A percentile compares a stretch with the other conserved stretches of the same genome.
phyloP scores from a whole-genome alignment of 2,113 vertebrate genomes.

The Pseudorhombus dupliciocellatus region DNA sequence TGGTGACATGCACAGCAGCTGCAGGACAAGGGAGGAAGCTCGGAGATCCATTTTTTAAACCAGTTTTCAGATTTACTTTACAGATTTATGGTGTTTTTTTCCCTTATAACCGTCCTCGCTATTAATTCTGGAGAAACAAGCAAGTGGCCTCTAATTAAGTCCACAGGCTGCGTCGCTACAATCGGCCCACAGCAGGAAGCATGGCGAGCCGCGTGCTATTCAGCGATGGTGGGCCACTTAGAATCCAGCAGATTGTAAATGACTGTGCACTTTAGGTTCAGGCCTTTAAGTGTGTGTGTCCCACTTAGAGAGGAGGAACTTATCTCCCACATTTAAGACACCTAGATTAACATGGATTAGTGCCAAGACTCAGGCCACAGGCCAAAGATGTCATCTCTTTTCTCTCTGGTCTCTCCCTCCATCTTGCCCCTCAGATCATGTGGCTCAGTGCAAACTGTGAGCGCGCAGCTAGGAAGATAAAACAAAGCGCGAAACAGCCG shows the following conservation, averaged over 20 bases:
- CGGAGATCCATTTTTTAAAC: neutral
- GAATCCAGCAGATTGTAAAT: slow-evolving; percentile 41
- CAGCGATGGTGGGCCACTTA: slow-evolving; percentile 27
- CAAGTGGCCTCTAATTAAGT: neutral
- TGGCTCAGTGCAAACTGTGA: slow-evolving; percentile 7
- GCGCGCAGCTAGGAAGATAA: slow-evolving; percentile 1
- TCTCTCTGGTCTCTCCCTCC: slow-evolving; percentile 27
- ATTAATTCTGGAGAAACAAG: neutral
- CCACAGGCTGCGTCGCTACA: neutral
- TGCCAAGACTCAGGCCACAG: slow-evolving; percentile 68
- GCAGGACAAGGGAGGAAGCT: neutral
- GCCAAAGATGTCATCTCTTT: slow-evolving; percentile 69
- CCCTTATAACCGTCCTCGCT: neutral
- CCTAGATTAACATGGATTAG: slow-evolving; percentile 81
- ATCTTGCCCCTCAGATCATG: slow-evolving; percentile 20
- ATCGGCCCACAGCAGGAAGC: neutral
- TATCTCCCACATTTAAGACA: slow-evolving; percentile 77
- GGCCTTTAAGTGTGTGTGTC: slow-evolving; percentile 67
- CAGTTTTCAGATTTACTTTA: neutral
- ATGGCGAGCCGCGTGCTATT: slow-evolving; percentile 6
- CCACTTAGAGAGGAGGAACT: slow-evolving; percentile 67
- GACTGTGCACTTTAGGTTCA: slow-evolving; percentile 59
- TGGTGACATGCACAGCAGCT: neutral
- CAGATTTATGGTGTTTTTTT: neutral
- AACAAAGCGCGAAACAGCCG: neutral